Percentiles rank a stretch among this genome's conserved stretches.
phyloP scores from a whole-genome alignment of 2,113 vertebrate genomes.

The Charina bottae region DNA sequence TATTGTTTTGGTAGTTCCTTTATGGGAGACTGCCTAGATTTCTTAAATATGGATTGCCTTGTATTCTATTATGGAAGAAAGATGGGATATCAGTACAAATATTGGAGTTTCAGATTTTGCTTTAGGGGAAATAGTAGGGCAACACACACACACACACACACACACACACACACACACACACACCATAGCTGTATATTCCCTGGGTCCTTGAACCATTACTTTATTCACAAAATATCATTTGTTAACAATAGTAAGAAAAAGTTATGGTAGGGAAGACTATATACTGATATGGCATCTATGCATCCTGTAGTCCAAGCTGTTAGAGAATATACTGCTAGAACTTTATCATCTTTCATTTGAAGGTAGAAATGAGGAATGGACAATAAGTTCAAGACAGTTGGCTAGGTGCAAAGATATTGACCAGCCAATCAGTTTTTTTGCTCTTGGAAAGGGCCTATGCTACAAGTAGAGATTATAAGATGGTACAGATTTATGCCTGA shows the following conservation, averaged over 20 bases:
- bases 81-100: background rate
- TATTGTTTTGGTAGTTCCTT: too few species aligned
- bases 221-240: background rate
- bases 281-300: slow-evolving; percentile 47
- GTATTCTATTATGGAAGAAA: background rate
- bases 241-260: background rate
- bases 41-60: background rate
- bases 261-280: background rate
- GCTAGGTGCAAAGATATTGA: slow-evolving; percentile 49
- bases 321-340: slow-evolving; percentile 46
- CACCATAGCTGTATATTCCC: background rate
- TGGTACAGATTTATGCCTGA: slow-evolving; percentile 8
- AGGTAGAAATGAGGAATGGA: slow-evolving; percentile 51
- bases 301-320: slow-evolving; percentile 48
- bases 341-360: slow-evolving; percentile 45
- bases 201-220: background rate
- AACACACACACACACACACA: too few species aligned
- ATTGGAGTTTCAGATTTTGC: background rate
- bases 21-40: background rate
- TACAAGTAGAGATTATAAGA: slow-evolving; percentile 48
- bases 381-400: slow-evolving; percentile 56
- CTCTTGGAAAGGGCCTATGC: slow-evolving; percentile 33
- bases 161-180: too few species aligned
- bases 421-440: slow-evolving; percentile 45
- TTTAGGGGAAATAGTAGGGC: background rate